A percentile compares a stretch with the other conserved stretches of the same genome.
phyloP scores from a whole-genome alignment of 2,113 vertebrate species.

The Aleadryas rufinucha region DNA sequence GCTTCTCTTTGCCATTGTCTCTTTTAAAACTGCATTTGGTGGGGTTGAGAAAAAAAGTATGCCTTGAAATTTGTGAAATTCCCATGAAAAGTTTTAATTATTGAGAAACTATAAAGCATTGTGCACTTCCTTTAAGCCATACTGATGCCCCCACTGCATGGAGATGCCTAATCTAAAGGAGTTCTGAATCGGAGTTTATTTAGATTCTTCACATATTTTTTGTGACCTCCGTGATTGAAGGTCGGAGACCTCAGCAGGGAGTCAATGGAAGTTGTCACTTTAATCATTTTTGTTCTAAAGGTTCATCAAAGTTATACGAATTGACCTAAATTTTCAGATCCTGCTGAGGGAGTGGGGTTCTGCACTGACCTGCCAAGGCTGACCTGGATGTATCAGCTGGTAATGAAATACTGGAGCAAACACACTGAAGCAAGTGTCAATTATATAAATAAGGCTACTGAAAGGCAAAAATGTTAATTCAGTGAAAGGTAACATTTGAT shows the following conservation, averaged over 20 bases:
- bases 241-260: background rate
- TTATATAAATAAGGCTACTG: conserved; percentile 18
- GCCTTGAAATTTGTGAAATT: background rate
- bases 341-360: conserved; percentile 28
- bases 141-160: background rate
- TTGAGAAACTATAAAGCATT: background rate
- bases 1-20: background rate
- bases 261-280: conserved; percentile 2
- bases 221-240: background rate
- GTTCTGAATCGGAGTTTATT: background rate
- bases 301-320: background rate
- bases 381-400: conserved; percentile 21
- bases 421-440: background rate
- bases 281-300: conserved; percentile 8
- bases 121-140: background rate
- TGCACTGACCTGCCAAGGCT: background rate
- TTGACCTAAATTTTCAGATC: conserved; percentile 34
- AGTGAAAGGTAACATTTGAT: background rate
- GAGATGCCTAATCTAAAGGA: background rate
- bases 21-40: background rate
- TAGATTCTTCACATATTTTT: conserved; percentile 34
- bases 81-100: background rate
- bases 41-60: background rate
- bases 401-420: background rate
- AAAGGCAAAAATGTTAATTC: background rate